Evolutionary conservation across 2,113 vertebrate genomes (phyloP).

Genomic region (Donacobius atricapilla): DNA sequence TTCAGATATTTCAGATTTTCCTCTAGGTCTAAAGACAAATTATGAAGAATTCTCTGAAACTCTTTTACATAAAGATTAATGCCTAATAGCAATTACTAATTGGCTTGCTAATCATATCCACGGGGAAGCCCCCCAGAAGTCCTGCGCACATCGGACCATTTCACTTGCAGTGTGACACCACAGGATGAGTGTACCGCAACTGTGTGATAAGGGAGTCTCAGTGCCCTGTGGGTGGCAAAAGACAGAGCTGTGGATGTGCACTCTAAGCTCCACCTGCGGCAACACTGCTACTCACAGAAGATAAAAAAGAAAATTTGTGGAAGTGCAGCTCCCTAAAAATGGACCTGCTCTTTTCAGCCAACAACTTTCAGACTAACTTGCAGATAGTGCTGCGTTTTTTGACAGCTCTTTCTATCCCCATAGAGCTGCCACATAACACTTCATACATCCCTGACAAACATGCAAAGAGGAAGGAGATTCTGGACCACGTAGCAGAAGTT

Average conservation of each 20-base stretch:
- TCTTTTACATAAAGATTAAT: not conserved
- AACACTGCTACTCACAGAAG: not conserved
- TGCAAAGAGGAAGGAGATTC: not conserved
- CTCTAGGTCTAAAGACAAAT: not conserved
- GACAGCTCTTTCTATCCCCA: not conserved
- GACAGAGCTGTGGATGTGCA: fast-evolving
- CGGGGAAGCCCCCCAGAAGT: not conserved
- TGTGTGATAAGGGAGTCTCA: not conserved
- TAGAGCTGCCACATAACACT: not conserved
- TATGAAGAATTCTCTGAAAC: not conserved
- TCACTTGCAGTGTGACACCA: not conserved
- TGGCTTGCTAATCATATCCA: not conserved
- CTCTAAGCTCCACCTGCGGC: not conserved
- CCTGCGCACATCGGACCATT: not conserved
- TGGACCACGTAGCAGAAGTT: not conserved
- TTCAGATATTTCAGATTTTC: not conserved
- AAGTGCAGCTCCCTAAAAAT: not conserved
- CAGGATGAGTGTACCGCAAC: not conserved
- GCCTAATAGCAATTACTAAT: not conserved
- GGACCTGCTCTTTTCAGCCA: not conserved
- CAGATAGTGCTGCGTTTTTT: not conserved
- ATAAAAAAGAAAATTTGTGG: not conserved
- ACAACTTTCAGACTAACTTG: not conserved
- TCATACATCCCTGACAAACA: not conserved
- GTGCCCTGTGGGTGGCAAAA: not conserved